These are phyloP conservation scores for Oreortyx pictus DNA, from an alignment of 2,797 vertebrate species.

Conservation along the genomic window DNA sequence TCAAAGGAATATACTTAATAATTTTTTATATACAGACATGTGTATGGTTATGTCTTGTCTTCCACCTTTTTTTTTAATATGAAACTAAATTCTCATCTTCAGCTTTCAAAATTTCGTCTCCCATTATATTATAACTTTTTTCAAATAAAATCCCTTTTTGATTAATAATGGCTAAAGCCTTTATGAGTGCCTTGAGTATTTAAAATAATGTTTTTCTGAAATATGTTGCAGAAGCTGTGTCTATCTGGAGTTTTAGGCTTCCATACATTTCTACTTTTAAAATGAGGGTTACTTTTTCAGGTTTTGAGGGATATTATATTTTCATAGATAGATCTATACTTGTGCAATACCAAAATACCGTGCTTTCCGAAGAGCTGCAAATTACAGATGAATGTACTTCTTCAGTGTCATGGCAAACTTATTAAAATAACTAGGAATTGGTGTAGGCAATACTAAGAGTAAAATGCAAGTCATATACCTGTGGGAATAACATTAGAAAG, in stretches of 20 bases:
- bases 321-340: neutral
- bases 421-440: neutral
- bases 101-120: neutral
- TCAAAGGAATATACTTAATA: neutral
- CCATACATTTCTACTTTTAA: neutral
- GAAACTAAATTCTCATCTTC: neutral
- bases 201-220: neutral
- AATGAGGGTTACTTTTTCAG: neutral
- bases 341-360: neutral
- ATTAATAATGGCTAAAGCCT: neutral
- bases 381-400: neutral
- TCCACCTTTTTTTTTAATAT: neutral
- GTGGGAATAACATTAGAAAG: neutral
- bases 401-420: neutral
- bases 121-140: neutral
- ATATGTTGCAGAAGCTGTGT: neutral
- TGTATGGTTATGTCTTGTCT: neutral
- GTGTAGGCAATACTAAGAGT: neutral
- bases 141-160: neutral
- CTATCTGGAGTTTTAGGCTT: neutral
- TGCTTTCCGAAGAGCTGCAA: neutral
- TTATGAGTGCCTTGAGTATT: neutral
- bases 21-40: neutral
- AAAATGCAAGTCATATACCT: neutral
- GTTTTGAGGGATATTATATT: neutral